These are phyloP conservation scores for Pempheris klunzingeri DNA, from an alignment of 2,797 vertebrate species.

Conservation along the genomic window DNA sequence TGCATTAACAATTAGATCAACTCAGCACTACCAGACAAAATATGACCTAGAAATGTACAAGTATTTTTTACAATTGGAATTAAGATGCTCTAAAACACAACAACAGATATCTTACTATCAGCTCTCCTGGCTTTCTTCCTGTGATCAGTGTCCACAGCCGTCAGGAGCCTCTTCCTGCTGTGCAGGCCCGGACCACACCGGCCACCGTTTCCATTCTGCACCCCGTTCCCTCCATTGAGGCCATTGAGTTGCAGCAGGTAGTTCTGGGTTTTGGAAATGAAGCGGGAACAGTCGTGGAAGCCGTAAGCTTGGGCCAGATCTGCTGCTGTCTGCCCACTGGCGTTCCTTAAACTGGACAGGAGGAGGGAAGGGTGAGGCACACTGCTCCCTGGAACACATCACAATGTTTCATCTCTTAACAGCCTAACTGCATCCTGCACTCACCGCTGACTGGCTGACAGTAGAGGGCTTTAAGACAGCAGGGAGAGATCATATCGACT, in stretches of 20 bases:
- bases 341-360: constrained; percentile 92
- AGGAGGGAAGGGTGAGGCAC: constrained; percentile 80
- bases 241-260: constrained; percentile 83
- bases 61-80: too few relatives aligned
- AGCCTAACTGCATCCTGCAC: constrained; percentile 5
- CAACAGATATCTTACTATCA: constrained; percentile 68
- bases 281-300: constrained; percentile 92
- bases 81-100: too few relatives aligned
- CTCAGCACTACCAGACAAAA: too few relatives aligned
- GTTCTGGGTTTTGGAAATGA: constrained; percentile 91
- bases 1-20: too few relatives aligned
- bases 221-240: constrained; percentile 80
- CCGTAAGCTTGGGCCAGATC: constrained; percentile 95
- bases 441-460: not conserved
- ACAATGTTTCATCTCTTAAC: constrained; percentile 8
- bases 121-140: constrained; percentile 91
- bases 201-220: constrained; percentile 80
- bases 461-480: constrained; percentile 12
- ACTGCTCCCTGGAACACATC: not conserved
- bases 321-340: constrained; percentile 94
- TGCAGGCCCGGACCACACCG: constrained; percentile 66
- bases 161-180: constrained; percentile 91
- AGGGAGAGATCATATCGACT: constrained; percentile 46
- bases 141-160: constrained; percentile 80
- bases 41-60: too few relatives aligned